Evolutionary conservation across 2,888 invertebrate species (phyloP).

Genomic region (Tetragonula carbonaria): DNA sequence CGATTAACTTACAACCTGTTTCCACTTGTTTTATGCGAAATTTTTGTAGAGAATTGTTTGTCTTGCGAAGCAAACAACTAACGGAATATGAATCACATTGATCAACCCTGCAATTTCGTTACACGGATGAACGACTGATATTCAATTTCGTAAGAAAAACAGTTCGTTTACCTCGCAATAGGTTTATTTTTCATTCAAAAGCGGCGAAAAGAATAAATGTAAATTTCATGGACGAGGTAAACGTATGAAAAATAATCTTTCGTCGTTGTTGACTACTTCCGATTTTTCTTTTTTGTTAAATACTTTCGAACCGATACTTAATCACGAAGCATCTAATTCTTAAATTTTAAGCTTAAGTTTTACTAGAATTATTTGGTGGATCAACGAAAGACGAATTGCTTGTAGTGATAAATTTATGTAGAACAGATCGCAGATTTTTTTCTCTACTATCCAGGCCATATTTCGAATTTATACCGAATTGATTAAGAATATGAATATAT

Average conservation of each 20-base stretch:
- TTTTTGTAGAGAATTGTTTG: not conserved
- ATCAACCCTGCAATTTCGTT: not conserved
- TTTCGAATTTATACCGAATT: not conserved
- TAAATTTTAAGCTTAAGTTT: not conserved
- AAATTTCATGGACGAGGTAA: not conserved
- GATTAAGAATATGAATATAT: not conserved
- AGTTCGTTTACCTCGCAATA: fast-evolving
- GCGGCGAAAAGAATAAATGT: not conserved
- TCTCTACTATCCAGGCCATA: too few relatives aligned
- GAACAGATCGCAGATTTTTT: not conserved
- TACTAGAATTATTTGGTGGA: not conserved
- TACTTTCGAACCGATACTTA: not conserved
- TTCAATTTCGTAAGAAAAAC: not conserved
- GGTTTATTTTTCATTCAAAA: not conserved
- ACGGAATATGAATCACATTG: not conserved
- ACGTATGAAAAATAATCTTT: not conserved
- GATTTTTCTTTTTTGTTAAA: not conserved
- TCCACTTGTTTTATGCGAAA: not conserved
- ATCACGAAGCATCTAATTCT: not conserved
- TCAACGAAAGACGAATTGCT: not conserved
- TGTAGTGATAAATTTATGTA: not conserved
- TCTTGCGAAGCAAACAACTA: not conserved
- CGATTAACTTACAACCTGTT: not conserved
- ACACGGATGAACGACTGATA: not conserved
- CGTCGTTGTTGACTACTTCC: not conserved